Conservation (phyloP, 2,797 vertebrate species). For the Cryptoblepharus egeriae region DNA sequence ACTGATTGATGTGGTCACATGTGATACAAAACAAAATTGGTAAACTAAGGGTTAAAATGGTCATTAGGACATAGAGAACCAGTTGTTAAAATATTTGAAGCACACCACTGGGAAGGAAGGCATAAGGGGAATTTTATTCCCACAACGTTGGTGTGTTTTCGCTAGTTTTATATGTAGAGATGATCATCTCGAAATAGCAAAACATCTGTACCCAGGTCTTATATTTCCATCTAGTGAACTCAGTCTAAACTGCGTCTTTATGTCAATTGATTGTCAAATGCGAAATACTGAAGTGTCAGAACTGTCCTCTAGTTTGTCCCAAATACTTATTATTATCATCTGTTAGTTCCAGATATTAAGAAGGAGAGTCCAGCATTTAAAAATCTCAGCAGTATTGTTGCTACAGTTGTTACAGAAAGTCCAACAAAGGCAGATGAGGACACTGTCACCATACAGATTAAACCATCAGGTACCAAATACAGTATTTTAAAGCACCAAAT, state of each 20-base stretch:
- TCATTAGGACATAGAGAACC: too few relatives aligned
- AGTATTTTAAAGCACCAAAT: not conserved
- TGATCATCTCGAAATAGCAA: fast-evolving
- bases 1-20: too few relatives aligned
- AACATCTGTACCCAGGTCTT: constrained; percentile 23
- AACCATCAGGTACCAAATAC: constrained; percentile 86
- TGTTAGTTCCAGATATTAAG: constrained; percentile 51
- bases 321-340: not conserved
- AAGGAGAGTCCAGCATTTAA: constrained; percentile 43
- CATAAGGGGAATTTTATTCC: too few relatives aligned
- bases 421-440: constrained; percentile 49
- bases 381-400: constrained; percentile 52
- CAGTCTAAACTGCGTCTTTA: not conserved
- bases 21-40: too few relatives aligned
- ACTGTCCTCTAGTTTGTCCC: not conserved
- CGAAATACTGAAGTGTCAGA: not conserved
- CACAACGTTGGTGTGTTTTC: too few relatives aligned
- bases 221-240: constrained; percentile 56
- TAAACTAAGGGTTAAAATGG: too few relatives aligned
- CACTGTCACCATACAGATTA: constrained; percentile 69
- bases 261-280: not conserved
- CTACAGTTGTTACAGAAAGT: constrained; percentile 35
- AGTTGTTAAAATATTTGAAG: too few relatives aligned
- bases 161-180: too few relatives aligned
- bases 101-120: too few relatives aligned